phyloP scores from a whole-genome alignment of 1,140 invertebrate species.

The Drosophila bipectinata region DNA sequence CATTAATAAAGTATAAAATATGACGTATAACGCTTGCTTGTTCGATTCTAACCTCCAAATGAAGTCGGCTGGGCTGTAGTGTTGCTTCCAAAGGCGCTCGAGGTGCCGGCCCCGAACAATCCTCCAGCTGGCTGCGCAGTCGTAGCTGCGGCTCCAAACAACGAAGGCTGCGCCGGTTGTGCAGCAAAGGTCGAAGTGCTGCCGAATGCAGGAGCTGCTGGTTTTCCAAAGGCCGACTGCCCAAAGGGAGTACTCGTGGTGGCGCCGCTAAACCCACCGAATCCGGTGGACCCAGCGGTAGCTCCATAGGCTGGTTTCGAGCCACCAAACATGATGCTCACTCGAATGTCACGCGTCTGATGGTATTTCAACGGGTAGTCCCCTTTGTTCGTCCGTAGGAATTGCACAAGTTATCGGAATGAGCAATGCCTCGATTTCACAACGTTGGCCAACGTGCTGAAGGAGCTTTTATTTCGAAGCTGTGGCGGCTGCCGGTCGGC shows the following conservation, averaged over 20 bases:
- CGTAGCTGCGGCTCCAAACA: slow-evolving; percentile 84
- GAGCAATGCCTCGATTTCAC: slow-evolving; percentile 35
- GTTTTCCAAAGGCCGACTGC: slow-evolving; percentile 79
- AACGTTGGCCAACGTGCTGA: slow-evolving; percentile 14
- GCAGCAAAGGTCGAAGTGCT: slow-evolving; percentile 75
- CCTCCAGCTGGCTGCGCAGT: slow-evolving; percentile 83
- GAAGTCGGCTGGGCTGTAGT: slow-evolving; percentile 84
- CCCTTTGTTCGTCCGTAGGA: slow-evolving; percentile 20
- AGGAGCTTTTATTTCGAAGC: background rate
- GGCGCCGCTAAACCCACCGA: slow-evolving; percentile 71
- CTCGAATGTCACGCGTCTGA: background rate
- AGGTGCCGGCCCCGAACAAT: slow-evolving; percentile 83
- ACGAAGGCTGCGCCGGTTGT: slow-evolving; percentile 69
- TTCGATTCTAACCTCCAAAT: slow-evolving; percentile 83
- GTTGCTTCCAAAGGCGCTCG: slow-evolving; percentile 84
- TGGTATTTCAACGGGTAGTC: background rate
- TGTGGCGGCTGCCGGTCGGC: slow-evolving; percentile 4
- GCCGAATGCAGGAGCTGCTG: slow-evolving; percentile 80
- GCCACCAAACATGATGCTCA: slow-evolving; percentile 74
- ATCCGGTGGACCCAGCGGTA: slow-evolving; percentile 61
- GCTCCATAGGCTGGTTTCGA: slow-evolving; percentile 79
- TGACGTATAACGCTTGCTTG: background rate
- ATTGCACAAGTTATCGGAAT: background rate
- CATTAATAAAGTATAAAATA: background rate
- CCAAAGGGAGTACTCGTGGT: slow-evolving; percentile 68